Percentiles rank a stretch among this genome's conserved stretches.
phyloP scores from a whole-genome alignment of 1,140 invertebrate genomes.

The Drosophila lowei region DNA sequence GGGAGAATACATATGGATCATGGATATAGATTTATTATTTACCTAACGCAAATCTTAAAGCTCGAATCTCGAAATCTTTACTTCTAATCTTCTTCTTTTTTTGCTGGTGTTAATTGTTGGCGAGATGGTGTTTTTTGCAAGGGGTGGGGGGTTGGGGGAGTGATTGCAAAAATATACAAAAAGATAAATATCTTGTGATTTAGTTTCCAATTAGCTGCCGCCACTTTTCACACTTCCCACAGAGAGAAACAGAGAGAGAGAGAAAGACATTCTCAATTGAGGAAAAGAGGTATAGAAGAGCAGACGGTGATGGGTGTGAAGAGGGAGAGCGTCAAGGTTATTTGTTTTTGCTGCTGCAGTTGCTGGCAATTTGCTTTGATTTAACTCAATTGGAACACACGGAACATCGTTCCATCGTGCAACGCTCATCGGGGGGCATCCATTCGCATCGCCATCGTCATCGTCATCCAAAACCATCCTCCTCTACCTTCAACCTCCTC shows the following conservation, averaged over 20 bases:
- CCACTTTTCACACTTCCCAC: conserved; percentile 28
- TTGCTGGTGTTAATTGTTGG: too few species aligned
- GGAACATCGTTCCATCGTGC: conserved; percentile 20
- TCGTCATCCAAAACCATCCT: too few species aligned
- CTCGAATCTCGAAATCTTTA: too few species aligned
- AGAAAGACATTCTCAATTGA: conserved; percentile 26
- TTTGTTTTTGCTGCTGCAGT: conserved; percentile 36
- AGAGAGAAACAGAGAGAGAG: neutral
- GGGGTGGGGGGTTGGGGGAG: too few species aligned
- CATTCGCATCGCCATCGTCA: neutral
- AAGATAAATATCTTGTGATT: too few species aligned
- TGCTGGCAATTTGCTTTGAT: conserved; percentile 78
- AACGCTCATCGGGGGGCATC: neutral
- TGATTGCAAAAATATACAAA: too few species aligned
- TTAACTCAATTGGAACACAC: conserved; percentile 72
- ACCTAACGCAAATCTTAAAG: too few species aligned
- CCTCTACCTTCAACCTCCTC: too few species aligned
- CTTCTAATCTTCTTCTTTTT: too few species aligned
- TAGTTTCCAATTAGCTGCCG: conserved; percentile 13
- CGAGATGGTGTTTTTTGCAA: too few species aligned
- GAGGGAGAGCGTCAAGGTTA: conserved; percentile 48
- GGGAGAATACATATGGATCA: too few species aligned
- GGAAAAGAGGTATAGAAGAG: conserved; percentile 13
- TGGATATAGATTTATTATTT: too few species aligned
- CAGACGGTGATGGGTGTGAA: neutral